These are phyloP conservation scores for Rhyzopertha dominica DNA, from an alignment of 1,140 invertebrate genomes.

Conservation along the genomic window DNA sequence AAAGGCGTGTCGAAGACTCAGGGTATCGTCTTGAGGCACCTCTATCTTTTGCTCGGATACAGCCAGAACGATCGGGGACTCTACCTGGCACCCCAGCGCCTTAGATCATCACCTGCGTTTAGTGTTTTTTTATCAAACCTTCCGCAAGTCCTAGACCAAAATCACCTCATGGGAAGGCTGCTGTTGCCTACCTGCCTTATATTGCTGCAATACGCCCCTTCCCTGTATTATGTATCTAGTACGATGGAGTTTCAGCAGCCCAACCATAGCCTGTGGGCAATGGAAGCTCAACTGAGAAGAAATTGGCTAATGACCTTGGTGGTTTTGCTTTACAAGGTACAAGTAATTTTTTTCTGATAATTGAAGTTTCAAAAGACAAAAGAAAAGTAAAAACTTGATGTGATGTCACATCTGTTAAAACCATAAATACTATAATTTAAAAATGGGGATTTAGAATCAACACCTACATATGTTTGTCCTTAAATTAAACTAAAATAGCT, in stretches of 20 bases:
- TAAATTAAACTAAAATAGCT: too few species aligned
- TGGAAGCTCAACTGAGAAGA: slow-evolving; percentile 77
- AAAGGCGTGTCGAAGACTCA: slow-evolving; percentile 73
- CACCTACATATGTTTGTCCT: too few species aligned
- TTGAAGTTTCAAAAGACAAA: too few species aligned
- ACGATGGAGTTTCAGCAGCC: slow-evolving; percentile 53
- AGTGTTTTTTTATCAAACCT: slow-evolving; percentile 92
- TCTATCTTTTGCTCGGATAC: slow-evolving; percentile 88
- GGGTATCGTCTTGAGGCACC: slow-evolving; percentile 83
- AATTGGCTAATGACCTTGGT: slow-evolving; percentile 91
- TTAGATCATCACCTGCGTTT: slow-evolving; percentile 87
- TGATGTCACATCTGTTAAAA: too few species aligned
- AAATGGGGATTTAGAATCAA: too few species aligned
- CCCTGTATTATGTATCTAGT: slow-evolving; percentile 56
- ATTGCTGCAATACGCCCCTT: slow-evolving; percentile 83
- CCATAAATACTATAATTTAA: too few species aligned
- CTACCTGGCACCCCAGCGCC: slow-evolving; percentile 79
- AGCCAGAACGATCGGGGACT: slow-evolving; percentile 87
- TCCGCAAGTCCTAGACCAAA: slow-evolving; percentile 90
- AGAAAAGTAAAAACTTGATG: too few species aligned
- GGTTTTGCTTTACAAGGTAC: slow-evolving; percentile 95
- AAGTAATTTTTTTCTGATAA: too few species aligned
- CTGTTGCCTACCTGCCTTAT: slow-evolving; percentile 81
- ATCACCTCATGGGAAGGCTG: slow-evolving; percentile 83
- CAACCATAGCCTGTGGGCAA: slow-evolving; percentile 79